phyloP scores from a whole-genome alignment of 53 echinoderm and acorn worm genomes.

The Arbacia lixula region DNA sequence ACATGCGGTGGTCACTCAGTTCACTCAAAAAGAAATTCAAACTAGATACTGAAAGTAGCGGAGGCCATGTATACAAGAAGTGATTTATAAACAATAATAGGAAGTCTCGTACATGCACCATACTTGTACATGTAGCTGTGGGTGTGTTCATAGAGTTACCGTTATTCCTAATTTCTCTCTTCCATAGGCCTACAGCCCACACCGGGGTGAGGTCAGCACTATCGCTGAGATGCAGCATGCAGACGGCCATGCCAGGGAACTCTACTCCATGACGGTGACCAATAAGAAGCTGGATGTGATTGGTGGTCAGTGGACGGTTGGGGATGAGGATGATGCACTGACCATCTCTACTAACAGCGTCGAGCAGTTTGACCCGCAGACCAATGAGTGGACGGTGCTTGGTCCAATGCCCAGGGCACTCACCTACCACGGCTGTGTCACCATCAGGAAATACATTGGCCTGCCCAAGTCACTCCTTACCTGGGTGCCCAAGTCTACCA shows the following conservation, averaged over 20 bases:
- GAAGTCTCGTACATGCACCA: background rate
- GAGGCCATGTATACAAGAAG: background rate
- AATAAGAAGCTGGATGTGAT: conserved; percentile 97
- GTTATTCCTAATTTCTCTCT: background rate
- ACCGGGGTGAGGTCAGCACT: conserved; percentile 83
- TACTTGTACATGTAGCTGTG: background rate
- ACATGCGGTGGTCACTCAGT: background rate
- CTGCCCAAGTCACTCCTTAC: conserved; percentile 70
- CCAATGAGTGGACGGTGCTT: conserved; percentile 97
- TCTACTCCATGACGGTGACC: conserved; percentile 95
- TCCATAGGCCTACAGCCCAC: conserved; percentile 84
- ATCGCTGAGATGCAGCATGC: conserved; percentile 95
- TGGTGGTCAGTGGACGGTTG: conserved; percentile 95
- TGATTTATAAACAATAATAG: too few relatives aligned
- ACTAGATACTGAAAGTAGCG: background rate
- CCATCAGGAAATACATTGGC: conserved; percentile 95
- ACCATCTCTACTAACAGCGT: conserved; percentile 97
- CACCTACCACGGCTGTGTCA: conserved; percentile 93
- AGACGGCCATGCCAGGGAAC: conserved; percentile 92
- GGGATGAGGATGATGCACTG: conserved; percentile 89
- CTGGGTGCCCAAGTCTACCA: conserved; percentile 46
- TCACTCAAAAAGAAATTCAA: background rate
- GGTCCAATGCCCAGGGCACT: conserved; percentile 95
- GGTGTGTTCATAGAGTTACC: background rate
- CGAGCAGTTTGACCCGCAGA: conserved; percentile 94